phyloP scores from a whole-genome alignment of 2,888 invertebrate species.

The Acrobasis consociella region DNA sequence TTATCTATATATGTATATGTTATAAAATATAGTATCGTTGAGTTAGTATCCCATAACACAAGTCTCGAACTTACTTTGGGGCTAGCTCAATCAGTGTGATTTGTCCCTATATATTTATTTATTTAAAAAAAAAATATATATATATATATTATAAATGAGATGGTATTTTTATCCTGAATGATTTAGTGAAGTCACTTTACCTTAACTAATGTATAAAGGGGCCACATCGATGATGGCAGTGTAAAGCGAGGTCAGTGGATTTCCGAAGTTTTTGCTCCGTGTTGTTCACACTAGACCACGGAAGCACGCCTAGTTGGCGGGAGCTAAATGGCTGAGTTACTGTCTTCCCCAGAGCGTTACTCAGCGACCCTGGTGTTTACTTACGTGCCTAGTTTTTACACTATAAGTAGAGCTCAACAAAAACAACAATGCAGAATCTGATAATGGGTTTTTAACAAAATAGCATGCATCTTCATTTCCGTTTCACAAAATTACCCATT shows the following conservation, averaged over 20 bases:
- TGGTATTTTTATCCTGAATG: not conserved
- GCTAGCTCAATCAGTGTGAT: too few relatives aligned
- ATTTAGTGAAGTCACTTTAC: slow-evolving; percentile 1
- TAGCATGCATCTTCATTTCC: slow-evolving; percentile 34
- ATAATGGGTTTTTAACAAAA: slow-evolving; percentile 42
- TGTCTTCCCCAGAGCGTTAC: slow-evolving; percentile 57
- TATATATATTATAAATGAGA: not conserved
- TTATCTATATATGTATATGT: too few relatives aligned
- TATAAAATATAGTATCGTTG: too few relatives aligned
- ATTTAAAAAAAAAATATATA: too few relatives aligned
- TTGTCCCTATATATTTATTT: too few relatives aligned
- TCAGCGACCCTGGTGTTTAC: slow-evolving; percentile 58
- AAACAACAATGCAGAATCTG: slow-evolving; percentile 58
- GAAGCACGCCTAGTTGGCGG: slow-evolving; percentile 77
- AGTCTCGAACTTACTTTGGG: too few relatives aligned
- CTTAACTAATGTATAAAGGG: slow-evolving; percentile 10
- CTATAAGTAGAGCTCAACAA: slow-evolving; percentile 39
- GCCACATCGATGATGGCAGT: slow-evolving; percentile 49
- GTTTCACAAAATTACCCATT: slow-evolving; percentile 29
- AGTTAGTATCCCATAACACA: too few relatives aligned
- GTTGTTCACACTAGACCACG: slow-evolving; percentile 63
- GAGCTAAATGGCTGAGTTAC: slow-evolving; percentile 71
- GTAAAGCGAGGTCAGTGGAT: slow-evolving; percentile 59
- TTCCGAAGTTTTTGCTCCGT: slow-evolving; percentile 72
- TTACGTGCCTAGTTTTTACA: slow-evolving; percentile 44